phyloP scores from a whole-genome alignment of 2,888 invertebrate genomes.

The Orthonychiurus folsomi region DNA sequence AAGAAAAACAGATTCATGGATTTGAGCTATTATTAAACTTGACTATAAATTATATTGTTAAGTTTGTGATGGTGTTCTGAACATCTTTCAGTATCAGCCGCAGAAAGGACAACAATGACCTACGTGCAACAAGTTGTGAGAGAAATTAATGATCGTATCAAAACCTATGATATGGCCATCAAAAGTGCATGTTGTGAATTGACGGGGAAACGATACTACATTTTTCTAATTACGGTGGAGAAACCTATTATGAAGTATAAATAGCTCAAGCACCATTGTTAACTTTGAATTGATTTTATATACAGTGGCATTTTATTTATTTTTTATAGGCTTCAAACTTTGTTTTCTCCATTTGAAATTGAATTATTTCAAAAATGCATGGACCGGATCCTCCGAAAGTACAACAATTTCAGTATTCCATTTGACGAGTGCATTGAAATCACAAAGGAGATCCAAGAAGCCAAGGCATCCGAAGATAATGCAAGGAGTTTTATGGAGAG shows the following conservation, averaged over 20 bases:
- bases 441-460: constrained; percentile 15
- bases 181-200: constrained; percentile 35
- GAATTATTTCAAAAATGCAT: constrained; percentile 35
- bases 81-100: constrained; percentile 11
- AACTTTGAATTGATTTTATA: constrained; percentile 5
- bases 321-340: constrained; percentile 25
- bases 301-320: neutral
- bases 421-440: constrained; percentile 30
- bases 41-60: no score
- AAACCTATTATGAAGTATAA: constrained; percentile 36
- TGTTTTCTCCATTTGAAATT: constrained; percentile 30
- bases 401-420: constrained; percentile 28
- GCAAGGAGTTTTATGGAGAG: constrained; percentile 30
- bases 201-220: constrained; percentile 34
- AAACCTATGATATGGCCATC: constrained; percentile 32
- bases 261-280: neutral
- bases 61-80: no score
- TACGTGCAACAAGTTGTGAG: constrained; percentile 33
- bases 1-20: no score
- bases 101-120: constrained; percentile 21
- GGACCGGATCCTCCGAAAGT: constrained; percentile 26
- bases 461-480: constrained; percentile 17
- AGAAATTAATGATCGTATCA: constrained; percentile 33
- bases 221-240: constrained; percentile 35
- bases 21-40: no score